Evolutionary conservation across 1,140 invertebrate genomes (phyloP).

Genomic region (Psilanteris sp.): DNA sequence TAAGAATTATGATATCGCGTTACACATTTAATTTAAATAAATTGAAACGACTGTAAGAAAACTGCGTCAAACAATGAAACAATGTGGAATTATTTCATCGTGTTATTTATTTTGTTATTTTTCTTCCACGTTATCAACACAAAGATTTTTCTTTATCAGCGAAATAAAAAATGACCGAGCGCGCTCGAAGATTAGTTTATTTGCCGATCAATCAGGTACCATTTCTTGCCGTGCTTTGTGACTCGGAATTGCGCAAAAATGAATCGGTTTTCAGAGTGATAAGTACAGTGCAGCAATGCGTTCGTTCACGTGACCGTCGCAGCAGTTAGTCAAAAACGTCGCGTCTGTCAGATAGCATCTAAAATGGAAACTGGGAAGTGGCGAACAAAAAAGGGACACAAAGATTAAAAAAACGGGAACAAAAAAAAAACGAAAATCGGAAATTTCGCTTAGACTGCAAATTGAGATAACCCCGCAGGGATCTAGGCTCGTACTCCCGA

Average conservation of each 20-base stretch:
- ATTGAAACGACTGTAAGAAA: no score
- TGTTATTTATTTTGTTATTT: no score
- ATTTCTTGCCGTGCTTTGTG: slow-evolving; percentile 14
- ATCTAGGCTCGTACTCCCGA: slow-evolving; percentile 36
- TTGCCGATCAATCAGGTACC: slow-evolving; percentile 27
- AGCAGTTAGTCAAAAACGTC: slow-evolving; percentile 19
- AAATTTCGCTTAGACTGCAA: slow-evolving; percentile 64
- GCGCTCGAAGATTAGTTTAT: not conserved
- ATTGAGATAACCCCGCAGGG: slow-evolving; percentile 66
- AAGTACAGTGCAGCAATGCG: slow-evolving; percentile 1
- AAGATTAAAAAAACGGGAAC: slow-evolving; percentile 4
- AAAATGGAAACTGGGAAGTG: slow-evolving; percentile 39
- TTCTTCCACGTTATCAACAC: no score
- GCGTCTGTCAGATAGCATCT: slow-evolving; percentile 22
- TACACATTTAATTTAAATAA: no score
- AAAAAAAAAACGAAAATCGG: slow-evolving; percentile 63
- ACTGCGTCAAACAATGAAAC: no score
- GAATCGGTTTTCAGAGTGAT: slow-evolving; percentile 17
- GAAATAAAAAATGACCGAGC: no score
- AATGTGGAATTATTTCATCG: no score
- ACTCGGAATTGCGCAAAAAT: slow-evolving; percentile 18
- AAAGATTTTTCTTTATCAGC: no score
- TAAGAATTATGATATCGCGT: no score
- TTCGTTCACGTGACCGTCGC: slow-evolving; percentile 1
- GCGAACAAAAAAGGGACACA: slow-evolving; percentile 1